Evolutionary conservation across 2,888 invertebrate species (phyloP).

Genomic region (Orchesella flavescens): DNA sequence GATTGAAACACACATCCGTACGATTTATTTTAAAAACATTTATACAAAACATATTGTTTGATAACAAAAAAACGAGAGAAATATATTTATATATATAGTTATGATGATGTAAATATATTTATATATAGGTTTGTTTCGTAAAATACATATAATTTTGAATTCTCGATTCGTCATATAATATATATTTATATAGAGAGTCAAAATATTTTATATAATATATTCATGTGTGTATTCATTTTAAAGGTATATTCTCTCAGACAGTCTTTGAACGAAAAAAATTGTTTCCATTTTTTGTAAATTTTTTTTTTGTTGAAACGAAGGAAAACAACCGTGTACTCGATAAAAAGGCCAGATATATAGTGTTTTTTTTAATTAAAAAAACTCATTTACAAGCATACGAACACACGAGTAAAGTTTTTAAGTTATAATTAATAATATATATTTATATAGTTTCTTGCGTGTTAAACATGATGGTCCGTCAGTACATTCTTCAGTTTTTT

Average conservation of each 20-base stretch:
- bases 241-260: conserved; percentile 44
- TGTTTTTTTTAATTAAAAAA: no score
- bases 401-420: no score
- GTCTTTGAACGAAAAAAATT: conserved; percentile 53
- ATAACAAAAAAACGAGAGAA: background rate
- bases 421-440: no score
- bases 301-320: no score
- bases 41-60: conserved; percentile 23
- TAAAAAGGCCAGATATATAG: no score
- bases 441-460: no score
- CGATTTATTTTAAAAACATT: conserved; percentile 46
- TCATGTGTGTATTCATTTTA: conserved; percentile 23
- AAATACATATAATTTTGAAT: conserved; percentile 57
- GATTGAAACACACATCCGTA: conserved; percentile 18
- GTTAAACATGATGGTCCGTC: conserved; percentile 35
- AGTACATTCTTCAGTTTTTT: conserved; percentile 45
- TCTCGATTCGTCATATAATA: conserved; percentile 40
- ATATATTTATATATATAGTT: background rate
- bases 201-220: conserved; percentile 45
- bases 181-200: conserved; percentile 54
- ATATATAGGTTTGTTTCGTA: conserved; percentile 5
- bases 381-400: no score
- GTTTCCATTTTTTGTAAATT: conserved; percentile 10
- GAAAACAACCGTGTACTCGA: no score
- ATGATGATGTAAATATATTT: no score